Evolutionary conservation across 2,888 invertebrate species (phyloP).

Genomic region (Arctia plantaginis): DNA sequence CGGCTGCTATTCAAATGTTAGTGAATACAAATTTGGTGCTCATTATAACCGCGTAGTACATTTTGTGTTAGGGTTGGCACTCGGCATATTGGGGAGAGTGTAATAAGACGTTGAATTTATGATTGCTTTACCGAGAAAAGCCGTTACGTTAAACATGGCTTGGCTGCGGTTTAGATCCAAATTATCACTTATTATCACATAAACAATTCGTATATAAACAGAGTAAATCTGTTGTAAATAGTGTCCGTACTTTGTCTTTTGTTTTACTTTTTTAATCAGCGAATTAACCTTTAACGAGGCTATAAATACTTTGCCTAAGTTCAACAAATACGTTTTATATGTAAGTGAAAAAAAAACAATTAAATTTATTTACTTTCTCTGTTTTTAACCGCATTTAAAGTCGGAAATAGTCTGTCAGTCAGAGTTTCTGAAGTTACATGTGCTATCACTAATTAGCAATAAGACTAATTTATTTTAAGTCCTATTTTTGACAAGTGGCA

Average conservation of each 20-base stretch:
- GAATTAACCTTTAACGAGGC: no score
- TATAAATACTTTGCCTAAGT: no score
- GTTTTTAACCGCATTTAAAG: no score
- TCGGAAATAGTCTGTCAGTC: no score
- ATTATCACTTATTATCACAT: neutral
- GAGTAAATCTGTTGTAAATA: neutral
- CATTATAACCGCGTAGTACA: conserved; percentile 55
- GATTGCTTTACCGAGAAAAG: neutral
- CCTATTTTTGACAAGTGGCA: neutral
- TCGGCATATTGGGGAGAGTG: conserved; percentile 5
- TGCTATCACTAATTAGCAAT: neutral
- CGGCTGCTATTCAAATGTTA: conserved; percentile 62
- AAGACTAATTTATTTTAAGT: neutral
- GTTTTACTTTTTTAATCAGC: neutral
- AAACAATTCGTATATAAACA: neutral
- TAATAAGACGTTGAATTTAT: conserved; percentile 13
- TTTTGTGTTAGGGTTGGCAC: conserved; percentile 28
- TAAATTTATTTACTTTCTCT: no score
- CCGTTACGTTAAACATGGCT: neutral
- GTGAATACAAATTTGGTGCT: conserved; percentile 60
- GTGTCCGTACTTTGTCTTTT: neutral
- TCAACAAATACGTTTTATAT: no score
- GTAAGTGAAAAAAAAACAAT: no score
- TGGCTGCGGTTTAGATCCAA: neutral
- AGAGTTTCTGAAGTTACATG: no score